phyloP scores from a whole-genome alignment of 2,888 invertebrate genomes.

The Cheilosia soror region DNA sequence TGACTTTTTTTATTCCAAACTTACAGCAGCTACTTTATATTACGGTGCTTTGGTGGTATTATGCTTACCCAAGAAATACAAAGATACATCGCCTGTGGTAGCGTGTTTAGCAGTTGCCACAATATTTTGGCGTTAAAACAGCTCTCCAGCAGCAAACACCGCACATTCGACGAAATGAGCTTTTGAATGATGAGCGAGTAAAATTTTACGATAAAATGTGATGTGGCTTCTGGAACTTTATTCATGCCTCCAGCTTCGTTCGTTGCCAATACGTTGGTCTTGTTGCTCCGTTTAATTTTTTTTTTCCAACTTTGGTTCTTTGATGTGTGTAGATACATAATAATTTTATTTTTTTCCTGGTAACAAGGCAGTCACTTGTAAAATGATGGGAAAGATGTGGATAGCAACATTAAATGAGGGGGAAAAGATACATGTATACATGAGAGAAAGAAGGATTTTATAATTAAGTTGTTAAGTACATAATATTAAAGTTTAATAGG shows the following conservation, averaged over 20 bases:
- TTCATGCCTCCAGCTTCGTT: neutral
- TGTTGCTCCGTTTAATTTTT: neutral
- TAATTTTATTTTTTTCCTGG: conserved; percentile 30
- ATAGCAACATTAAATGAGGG: conserved; percentile 11
- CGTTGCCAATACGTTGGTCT: neutral
- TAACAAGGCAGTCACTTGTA: conserved; percentile 43
- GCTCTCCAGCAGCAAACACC: conserved; percentile 36
- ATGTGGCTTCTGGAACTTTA: conserved; percentile 29
- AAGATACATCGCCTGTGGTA: neutral
- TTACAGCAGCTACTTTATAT: conserved; percentile 43
- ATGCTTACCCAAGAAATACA: neutral
- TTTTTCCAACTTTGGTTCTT: conserved; percentile 2
- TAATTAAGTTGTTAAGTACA: conserved; percentile 45
- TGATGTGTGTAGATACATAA: conserved; percentile 28
- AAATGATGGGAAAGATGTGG: conserved; percentile 50
- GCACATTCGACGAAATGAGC: conserved; percentile 48
- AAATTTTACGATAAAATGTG: conserved; percentile 58
- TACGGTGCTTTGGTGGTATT: neutral
- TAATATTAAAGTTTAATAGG: conserved; percentile 16
- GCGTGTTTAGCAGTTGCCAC: conserved; percentile 34
- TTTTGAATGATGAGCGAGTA: conserved; percentile 57
- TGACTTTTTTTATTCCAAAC: conserved; percentile 49
- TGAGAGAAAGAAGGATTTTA: conserved; percentile 4
- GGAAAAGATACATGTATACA: conserved; percentile 13
- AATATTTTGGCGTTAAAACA: conserved; percentile 48